Base-by-base conservation (phyloP, 2,797 vertebrate genomes). In the Cetoscarus ocellatus region DNA sequence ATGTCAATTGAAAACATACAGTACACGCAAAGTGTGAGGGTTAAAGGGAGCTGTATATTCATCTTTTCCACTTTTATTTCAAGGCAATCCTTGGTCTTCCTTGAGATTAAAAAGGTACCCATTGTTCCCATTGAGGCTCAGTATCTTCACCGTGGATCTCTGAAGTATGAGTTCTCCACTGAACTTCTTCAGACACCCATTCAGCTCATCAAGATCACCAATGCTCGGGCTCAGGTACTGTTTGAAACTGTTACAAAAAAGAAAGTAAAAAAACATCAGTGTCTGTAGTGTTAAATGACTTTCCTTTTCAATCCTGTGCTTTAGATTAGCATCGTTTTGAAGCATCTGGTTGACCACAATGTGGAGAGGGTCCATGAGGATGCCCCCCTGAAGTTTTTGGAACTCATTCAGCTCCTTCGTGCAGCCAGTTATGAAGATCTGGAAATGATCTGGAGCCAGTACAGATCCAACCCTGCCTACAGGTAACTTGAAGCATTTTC, bases 381-480 rank as follows among this genome's bases (percentile, higher is more conserved):
- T 34, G 91, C 94, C 61, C 94, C 95, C 61, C 61, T 92, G 44
- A 95, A 92, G 83, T 96, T 90, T 67, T 47, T 96, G 71, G 89
- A 95, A 75, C 81, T 97, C 8, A 44, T 96, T 58, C 95, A 96
- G 40, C 79, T 96, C 14, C 80, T 96, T 40, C 95, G 95, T 40
- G 64, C 52, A 39, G 90, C 92, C 18, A 88, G 65, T 1, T 80
- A 70, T n/a, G 91, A 95, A 47, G 91, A 87, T 11, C 88, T 96
- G 0, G 91, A 95, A 50, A 83, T 66, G 0, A 51, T 96, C 45
- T 97, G 95, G 95, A 73, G 77, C 59, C 84, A 88, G 40, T 86
- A 79, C 70, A 93, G 73, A 66, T 40, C 3, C 8, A 87, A 57
- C 48, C 85, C 86, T 34, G 68, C 53, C 0, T 90, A 93, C 87